Percentiles rank a stretch among this genome's conserved stretches.
Evolutionary conservation across 2,113 vertebrate species (phyloP).

Genomic region (Hoplias malabaricus): DNA sequence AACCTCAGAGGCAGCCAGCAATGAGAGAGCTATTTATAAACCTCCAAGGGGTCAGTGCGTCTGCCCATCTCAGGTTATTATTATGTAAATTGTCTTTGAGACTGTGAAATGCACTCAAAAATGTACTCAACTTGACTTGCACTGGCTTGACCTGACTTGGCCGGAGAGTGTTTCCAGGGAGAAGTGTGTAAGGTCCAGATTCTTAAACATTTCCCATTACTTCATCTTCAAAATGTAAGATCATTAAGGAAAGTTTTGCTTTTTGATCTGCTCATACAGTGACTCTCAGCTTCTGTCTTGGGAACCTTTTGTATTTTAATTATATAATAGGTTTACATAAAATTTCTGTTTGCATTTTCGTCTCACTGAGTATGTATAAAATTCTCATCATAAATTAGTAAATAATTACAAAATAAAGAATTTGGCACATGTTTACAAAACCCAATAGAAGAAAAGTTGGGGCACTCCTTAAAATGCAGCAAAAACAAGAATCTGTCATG

Average conservation of each 20-base stretch:
- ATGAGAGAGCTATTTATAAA: constrained; percentile 58
- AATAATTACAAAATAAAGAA: too few species aligned
- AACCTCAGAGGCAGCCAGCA: constrained; percentile 55
- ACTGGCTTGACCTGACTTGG: not conserved
- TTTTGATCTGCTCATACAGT: not conserved
- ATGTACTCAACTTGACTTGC: constrained; percentile 4
- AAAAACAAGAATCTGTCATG: too few species aligned
- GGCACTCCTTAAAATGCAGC: too few species aligned
- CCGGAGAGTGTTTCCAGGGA: not conserved
- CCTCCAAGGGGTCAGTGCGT: constrained; percentile 50
- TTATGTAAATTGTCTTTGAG: constrained; percentile 22
- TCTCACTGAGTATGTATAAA: too few species aligned
- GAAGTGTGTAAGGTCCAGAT: not conserved
- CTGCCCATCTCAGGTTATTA: constrained; percentile 50
- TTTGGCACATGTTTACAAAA: too few species aligned
- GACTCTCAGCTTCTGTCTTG: too few species aligned
- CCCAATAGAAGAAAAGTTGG: too few species aligned
- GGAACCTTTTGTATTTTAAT: too few species aligned
- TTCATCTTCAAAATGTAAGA: not conserved
- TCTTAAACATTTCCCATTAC: not conserved
- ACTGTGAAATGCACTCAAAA: constrained; percentile 3
- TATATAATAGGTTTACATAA: too few species aligned
- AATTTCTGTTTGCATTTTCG: too few species aligned
- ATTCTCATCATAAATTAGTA: too few species aligned
- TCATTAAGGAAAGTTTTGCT: not conserved